Percentiles rank a stretch among this genome's conserved stretches.
Evolutionary conservation across 2,888 invertebrate genomes (phyloP).

Genomic region (Oscheius sp.): DNA sequence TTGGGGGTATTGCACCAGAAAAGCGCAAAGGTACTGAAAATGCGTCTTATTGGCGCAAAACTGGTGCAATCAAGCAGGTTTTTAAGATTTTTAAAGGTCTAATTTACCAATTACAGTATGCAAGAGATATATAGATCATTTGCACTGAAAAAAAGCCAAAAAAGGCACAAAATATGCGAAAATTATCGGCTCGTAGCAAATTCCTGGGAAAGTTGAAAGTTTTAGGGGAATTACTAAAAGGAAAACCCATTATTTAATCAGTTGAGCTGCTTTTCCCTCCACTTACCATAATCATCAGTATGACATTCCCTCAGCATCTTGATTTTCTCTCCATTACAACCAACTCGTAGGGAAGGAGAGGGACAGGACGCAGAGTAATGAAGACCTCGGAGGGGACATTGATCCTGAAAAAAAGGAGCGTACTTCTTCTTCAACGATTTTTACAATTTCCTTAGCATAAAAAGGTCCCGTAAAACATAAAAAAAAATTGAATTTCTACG

Average conservation of each 20-base stretch:
- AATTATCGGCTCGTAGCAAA: no score
- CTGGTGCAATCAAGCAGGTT: no score
- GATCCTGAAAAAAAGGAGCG: constrained; percentile 18
- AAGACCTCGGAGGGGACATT: constrained; percentile 14
- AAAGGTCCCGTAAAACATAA: no score
- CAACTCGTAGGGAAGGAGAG: constrained; percentile 38
- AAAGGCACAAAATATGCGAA: no score
- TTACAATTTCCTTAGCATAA: not conserved
- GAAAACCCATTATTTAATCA: not conserved
- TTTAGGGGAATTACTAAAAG: not conserved
- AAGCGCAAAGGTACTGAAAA: no score
- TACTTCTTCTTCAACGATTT: no score
- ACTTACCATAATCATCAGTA: constrained; percentile 41
- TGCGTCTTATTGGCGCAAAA: no score
- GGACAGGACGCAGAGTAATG: constrained; percentile 42
- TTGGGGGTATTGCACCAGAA: no score
- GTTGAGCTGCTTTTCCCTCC: no score
- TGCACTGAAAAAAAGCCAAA: not conserved
- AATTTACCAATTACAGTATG: no score
- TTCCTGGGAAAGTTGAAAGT: not conserved
- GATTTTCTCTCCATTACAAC: constrained; percentile 42
- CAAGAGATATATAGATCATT: not conserved
- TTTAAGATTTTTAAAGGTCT: no score
- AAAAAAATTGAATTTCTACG: no score
- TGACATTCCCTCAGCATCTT: constrained; percentile 41